These are phyloP conservation scores for Synergus japonicus DNA, from an alignment of 2,888 invertebrate species.

Conservation along the genomic window DNA sequence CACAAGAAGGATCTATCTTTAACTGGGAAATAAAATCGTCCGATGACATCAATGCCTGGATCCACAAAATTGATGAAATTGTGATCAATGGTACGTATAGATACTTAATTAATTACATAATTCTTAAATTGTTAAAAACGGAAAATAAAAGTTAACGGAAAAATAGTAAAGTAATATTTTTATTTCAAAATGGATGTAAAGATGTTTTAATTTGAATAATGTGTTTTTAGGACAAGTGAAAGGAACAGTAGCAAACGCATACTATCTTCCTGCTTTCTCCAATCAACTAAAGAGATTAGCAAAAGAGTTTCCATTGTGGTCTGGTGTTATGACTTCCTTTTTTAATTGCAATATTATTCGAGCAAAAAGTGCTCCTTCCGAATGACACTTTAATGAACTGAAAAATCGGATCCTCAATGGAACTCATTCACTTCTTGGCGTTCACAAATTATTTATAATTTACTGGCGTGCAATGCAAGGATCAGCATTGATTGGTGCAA, in stretches of 20 bases:
- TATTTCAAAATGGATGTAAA: not conserved
- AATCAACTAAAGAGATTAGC: not conserved
- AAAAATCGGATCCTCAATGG: slow-evolving; percentile 10
- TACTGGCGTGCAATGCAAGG: slow-evolving; percentile 16
- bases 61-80: too few relatives aligned
- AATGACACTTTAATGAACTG: not conserved
- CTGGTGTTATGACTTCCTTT: slow-evolving; percentile 1
- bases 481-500: not conserved
- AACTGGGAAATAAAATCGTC: too few relatives aligned
- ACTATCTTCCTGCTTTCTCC: not conserved
- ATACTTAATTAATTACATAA: too few relatives aligned
- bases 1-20: too few relatives aligned
- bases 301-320: slow-evolving; percentile 8
- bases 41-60: too few relatives aligned
- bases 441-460: slow-evolving; percentile 23
- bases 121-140: too few relatives aligned
- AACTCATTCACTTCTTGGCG: not conserved
- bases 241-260: not conserved
- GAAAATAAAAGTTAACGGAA: not conserved
- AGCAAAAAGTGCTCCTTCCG: not conserved
- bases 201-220: slow-evolving; percentile 2
- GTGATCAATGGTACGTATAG: too few relatives aligned
- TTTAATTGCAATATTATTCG: not conserved
- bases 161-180: not conserved
- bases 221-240: not conserved